Conservation (phyloP, 2,888 invertebrate genomes). For the Eretmocerus hayati region DNA sequence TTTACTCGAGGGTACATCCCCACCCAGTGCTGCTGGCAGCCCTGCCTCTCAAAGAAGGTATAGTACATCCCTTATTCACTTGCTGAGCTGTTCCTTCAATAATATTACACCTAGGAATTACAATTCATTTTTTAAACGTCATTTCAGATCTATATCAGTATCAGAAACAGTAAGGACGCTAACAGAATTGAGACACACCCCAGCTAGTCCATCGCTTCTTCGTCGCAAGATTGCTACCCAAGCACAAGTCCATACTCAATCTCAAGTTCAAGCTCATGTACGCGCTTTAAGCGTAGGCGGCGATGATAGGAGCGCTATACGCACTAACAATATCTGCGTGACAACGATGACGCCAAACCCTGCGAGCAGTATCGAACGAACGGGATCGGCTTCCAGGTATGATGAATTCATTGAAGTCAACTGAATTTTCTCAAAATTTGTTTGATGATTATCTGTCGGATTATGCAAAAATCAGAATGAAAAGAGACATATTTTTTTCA, state of each 20-base stretch:
- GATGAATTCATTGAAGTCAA: not conserved
- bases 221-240: conserved; percentile 44
- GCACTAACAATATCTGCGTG: conserved; percentile 14
- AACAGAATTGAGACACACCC: conserved; percentile 78
- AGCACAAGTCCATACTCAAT: conserved; percentile 29
- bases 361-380: conserved; percentile 33
- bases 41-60: conserved; percentile 41
- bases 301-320: conserved; percentile 10
- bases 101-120: too few relatives aligned
- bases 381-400: conserved; percentile 13
- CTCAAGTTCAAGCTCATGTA: too few relatives aligned
- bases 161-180: conserved; percentile 82
- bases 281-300: too few relatives aligned
- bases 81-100: not conserved
- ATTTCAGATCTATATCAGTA: conserved; percentile 50
- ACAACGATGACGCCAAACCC: conserved; percentile 33
- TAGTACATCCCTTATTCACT: too few relatives aligned
- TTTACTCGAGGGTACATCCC: conserved; percentile 55
- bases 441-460: too few relatives aligned
- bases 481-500: not conserved
- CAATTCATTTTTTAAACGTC: conserved; percentile 1
- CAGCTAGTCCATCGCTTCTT: conserved; percentile 73
- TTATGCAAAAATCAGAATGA: not conserved
- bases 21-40: conserved; percentile 34
- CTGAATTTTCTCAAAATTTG: not conserved